phyloP scores from a whole-genome alignment of 2,888 invertebrate species.

The Dicranocentrus wangi region DNA sequence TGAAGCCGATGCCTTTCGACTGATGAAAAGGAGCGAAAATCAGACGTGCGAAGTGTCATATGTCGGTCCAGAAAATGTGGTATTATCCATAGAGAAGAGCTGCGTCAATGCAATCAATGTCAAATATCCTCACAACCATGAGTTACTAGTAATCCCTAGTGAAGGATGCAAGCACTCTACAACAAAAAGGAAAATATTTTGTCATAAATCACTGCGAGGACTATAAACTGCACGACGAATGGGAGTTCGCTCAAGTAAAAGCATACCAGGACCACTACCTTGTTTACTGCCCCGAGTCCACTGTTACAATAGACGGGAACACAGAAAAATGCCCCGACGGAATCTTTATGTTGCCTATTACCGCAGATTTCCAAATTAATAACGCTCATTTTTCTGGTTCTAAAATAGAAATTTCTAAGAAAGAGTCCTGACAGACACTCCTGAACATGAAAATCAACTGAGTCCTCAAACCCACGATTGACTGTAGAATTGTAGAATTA shows the following conservation, averaged over 20 bases:
- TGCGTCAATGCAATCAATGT: conserved; percentile 39
- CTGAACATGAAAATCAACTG: conserved; percentile 47
- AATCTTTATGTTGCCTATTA: conserved; percentile 50
- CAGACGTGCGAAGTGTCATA: conserved; percentile 52
- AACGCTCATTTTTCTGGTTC: conserved; percentile 20
- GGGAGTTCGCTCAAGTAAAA: conserved; percentile 56
- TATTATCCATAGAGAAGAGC: background rate
- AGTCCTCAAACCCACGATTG: conserved; percentile 32
- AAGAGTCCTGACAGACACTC: conserved; percentile 23
- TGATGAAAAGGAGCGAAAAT: conserved; percentile 21
- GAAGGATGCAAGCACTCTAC: conserved; percentile 34
- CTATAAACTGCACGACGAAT: background rate
- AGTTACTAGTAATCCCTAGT: conserved; percentile 19
- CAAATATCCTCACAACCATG: background rate
- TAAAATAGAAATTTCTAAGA: conserved; percentile 12
- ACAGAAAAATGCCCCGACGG: conserved; percentile 32
- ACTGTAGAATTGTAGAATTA: too few species aligned
- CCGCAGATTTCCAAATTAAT: conserved; percentile 51
- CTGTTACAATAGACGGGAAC: conserved; percentile 17
- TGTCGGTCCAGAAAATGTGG: conserved; percentile 43
- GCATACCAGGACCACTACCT: conserved; percentile 2
- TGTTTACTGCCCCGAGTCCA: conserved; percentile 52
- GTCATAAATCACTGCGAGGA: background rate
- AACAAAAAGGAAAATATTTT: background rate
- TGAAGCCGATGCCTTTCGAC: conserved; percentile 51